phyloP scores from a whole-genome alignment of 92 coral and sea anemone species.

The Parazoanthus darwini region DNA sequence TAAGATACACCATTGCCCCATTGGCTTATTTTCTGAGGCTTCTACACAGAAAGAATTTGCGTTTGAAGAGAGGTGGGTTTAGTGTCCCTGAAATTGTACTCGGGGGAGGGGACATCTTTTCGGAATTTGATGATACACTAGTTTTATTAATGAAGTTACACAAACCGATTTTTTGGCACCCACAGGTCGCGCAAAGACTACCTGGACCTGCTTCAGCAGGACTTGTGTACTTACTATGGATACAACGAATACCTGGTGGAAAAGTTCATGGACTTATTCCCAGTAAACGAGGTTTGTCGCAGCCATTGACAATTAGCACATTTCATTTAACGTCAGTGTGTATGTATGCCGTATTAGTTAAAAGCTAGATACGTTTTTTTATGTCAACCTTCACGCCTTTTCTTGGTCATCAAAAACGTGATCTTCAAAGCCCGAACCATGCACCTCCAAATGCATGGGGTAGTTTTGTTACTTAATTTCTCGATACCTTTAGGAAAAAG shows the following conservation, averaged over 20 bases:
- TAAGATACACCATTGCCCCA: too few species aligned
- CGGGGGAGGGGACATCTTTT: not conserved
- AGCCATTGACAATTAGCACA: too few species aligned
- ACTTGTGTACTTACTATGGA: slow-evolving; percentile 87
- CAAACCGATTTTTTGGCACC: not conserved
- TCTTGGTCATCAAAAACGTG: too few species aligned
- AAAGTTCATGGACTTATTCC: slow-evolving; percentile 89
- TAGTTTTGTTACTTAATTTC: too few species aligned
- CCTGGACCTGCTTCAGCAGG: slow-evolving; percentile 72
- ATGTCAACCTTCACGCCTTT: too few species aligned
- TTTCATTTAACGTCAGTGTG: not conserved
- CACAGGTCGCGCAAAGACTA: slow-evolving; percentile 87
- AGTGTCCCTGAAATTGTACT: not conserved
- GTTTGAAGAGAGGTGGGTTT: too few species aligned
- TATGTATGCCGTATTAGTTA: not conserved
- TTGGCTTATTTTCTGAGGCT: not conserved
- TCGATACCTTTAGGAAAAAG: too few species aligned
- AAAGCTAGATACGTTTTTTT: too few species aligned
- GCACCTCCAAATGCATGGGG: too few species aligned
- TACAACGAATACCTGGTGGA: slow-evolving; percentile 92
- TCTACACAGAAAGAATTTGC: too few species aligned
- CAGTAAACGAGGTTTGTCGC: slow-evolving; percentile 80
- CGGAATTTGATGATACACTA: not conserved
- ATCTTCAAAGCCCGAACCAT: too few species aligned
- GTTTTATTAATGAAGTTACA: too few species aligned